These are phyloP conservation scores for Sitophilus oryzae DNA, from an alignment of 1,140 invertebrate genomes.

Conservation along the genomic window DNA sequence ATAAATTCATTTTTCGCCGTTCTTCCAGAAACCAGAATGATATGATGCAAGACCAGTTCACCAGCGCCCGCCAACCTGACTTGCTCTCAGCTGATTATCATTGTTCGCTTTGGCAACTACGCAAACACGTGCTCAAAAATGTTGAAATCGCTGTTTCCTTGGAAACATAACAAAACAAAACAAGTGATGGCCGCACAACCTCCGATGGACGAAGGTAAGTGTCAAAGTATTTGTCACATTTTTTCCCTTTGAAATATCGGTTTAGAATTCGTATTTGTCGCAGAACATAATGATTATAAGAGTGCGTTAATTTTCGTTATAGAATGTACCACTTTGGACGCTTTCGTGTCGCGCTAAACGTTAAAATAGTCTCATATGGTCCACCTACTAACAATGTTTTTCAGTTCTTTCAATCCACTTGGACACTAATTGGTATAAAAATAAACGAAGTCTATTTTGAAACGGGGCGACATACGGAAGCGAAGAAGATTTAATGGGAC, in stretches of 20 bases:
- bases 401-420: conserved; percentile 10
- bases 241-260: conserved; percentile 3
- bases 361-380: conserved; percentile 26
- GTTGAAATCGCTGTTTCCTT: conserved; percentile 40
- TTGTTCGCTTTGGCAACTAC: conserved; percentile 5
- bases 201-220: conserved; percentile 39
- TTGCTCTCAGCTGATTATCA: background rate
- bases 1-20: conserved; percentile 7
- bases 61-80: background rate
- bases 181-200: conserved; percentile 34
- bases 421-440: conserved; percentile 23
- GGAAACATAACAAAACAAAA: conserved; percentile 43
- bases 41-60: background rate
- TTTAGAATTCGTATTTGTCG: background rate
- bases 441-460: conserved; percentile 20
- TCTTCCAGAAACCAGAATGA: conserved; percentile 7
- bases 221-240: conserved; percentile 18
- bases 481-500: conserved; percentile 10
- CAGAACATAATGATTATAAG: background rate
- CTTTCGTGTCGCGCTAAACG: conserved; percentile 1
- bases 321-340: background rate
- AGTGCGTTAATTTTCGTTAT: background rate
- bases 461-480: conserved; percentile 15
- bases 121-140: conserved; percentile 30
- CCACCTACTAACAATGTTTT: conserved; percentile 16